Evolutionary conservation across 1,140 invertebrate species (phyloP), one percentile per base, ranked within the genome.

Genomic region (Atta colombica): DNA sequence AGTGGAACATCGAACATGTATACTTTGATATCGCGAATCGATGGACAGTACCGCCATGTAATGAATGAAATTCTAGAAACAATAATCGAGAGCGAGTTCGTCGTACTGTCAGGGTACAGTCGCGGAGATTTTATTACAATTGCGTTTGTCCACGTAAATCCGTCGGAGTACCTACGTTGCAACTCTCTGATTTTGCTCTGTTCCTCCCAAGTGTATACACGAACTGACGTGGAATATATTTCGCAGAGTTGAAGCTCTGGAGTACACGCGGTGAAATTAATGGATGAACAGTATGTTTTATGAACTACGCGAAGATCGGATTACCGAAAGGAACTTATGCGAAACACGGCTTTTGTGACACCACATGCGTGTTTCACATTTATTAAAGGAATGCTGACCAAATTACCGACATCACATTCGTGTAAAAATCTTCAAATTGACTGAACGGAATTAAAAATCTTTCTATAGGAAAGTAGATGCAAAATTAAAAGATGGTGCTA

Each of bases 41-140:
- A 14, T 31, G 16, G 31, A 49, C 35, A 21, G 21, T 71, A 58
- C 49, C 61, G 55, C 25, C 80, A 61, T 74, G n/a, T 75, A 75
- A 75, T 75, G 55, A 75, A 84, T 61, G 39, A 75, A 75, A 75
- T 84, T 49, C 68, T 61, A 74, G 80, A 61, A 84, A 84, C 80
- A 84, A 84, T 84, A 45, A 61, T 51, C 45, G 55, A 74, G 25
- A 35, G 14, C 55, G 69, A 63, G 45, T 84, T 84, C 35, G 66
- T 71, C 35, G 65, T 63, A 31, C 65, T 81, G 65, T 74, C 51
- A 66, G 45, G 25, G 45, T 12, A 12, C 39, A 61, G 68, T 84
- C 55, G 55, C 45, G 4, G 55, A 51, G 69, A 84, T 84, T 84
- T 75, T 84, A 74, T 74, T 82, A 75, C 80, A 74, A 75, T 84